Percentiles rank a stretch among this genome's conserved stretches.
Evolutionary conservation across 2,888 invertebrate species (phyloP).

Genomic region (Omphaloscelis lunosa): DNA sequence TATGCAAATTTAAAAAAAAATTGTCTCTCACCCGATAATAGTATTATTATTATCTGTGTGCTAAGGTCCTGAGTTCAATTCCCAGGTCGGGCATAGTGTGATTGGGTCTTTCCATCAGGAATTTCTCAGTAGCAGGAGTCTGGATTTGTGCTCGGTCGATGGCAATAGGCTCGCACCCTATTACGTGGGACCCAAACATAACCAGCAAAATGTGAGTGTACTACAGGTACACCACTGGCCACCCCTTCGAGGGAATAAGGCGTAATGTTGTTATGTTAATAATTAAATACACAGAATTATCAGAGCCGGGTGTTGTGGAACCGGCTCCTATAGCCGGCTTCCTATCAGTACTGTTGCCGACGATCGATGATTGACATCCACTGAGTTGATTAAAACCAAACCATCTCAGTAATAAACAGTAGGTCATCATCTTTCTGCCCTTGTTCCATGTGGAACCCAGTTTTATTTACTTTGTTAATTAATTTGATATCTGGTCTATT

Average conservation of each 20-base stretch:
- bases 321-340: no score
- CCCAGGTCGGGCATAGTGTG: not conserved
- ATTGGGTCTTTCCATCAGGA: not conserved
- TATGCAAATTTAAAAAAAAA: no score
- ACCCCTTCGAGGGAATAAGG: not conserved
- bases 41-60: no score
- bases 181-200: not conserved
- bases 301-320: not conserved
- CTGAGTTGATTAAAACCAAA: not conserved
- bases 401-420: no score
- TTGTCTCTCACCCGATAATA: no score
- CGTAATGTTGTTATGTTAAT: not conserved
- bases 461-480: no score
- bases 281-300: not conserved
- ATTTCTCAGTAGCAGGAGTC: not conserved
- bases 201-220: not conserved
- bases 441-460: no score
- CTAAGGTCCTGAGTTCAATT: not conserved
- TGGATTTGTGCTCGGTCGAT: not conserved
- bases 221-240: not conserved
- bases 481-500: no score
- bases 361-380: not conserved
- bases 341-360: not conserved
- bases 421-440: no score
- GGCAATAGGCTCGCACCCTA: not conserved